Evolutionary conservation across 2,888 invertebrate genomes (phyloP), one percentile per base, ranked within the genome.

Genomic region (Hypomecis atomaria): DNA sequence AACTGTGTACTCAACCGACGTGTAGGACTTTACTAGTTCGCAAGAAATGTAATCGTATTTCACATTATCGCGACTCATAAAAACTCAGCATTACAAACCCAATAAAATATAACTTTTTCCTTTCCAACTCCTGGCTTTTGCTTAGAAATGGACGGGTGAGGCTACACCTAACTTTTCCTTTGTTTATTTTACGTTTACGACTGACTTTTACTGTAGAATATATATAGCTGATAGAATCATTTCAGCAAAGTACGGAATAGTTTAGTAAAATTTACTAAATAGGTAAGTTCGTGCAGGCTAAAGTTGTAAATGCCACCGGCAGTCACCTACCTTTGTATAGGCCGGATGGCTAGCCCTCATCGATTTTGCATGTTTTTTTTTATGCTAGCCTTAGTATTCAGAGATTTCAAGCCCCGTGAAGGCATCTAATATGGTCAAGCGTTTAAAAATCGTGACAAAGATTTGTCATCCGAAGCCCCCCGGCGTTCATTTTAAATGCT

Each of bases 41-140:
- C 73, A 77, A 81, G 75, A 81, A 80, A 77, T 76, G 78, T 81
- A 79, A 79, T 81, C 79, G 78, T 76, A 78, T 77, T 71, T 70
- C 68, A 76, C 78, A 76, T 65, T 60, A 65, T 65, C 65, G 60
- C 60, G 65, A 65, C 65, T 65, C 65, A 65, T 65, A 65, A 65
- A 65, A 65, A 65, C 60, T 65, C 65, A 61, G 60, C 60, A 65
- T 61, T 65, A 65, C 65, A 65, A 65, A 65, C 65, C 65, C 53
- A 65, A 65, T 65, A 65, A 65, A 65, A 61, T 65, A 65, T 65
- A 65, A 65, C 65, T 65, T 65, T 64, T 61, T 60, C 65, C 65
- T 61, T 64, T 56, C 60, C 65, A 61, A 61, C 60, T 60, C 65
- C 57, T 48, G 53, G 56, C 40, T 48, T 61, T 65, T 57, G 65